Evolutionary conservation across 2,797 vertebrate genomes (phyloP).

Genomic region (Peromyscus nudipes): DNA sequence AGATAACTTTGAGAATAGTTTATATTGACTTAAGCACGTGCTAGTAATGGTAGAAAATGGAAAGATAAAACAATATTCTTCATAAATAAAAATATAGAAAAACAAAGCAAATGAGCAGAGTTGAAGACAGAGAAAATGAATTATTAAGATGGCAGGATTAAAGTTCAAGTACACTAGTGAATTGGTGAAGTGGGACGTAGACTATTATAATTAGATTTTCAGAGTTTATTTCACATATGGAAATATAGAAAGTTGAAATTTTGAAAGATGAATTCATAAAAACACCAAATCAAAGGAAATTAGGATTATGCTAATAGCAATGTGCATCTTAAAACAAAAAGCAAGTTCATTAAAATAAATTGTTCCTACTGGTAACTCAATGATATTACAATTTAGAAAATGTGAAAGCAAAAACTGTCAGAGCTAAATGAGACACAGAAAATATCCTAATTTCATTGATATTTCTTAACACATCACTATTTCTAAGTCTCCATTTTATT

Average conservation of each 20-base stretch:
- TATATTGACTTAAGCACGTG: neutral
- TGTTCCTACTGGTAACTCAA: neutral
- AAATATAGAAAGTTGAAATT: neutral
- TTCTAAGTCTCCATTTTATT: neutral
- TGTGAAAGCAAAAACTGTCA: conserved; percentile 13
- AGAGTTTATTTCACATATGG: conserved; percentile 20
- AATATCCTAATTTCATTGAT: neutral
- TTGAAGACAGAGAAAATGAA: neutral
- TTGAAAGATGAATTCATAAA: neutral
- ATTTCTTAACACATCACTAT: neutral
- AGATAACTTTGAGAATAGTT: conserved; percentile 5
- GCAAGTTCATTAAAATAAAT: neutral
- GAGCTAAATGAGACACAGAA: conserved; percentile 2
- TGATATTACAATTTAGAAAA: neutral
- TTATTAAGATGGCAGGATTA: neutral
- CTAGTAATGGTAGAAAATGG: neutral
- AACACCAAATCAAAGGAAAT: neutral
- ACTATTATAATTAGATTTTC: neutral
- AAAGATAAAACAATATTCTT: neutral
- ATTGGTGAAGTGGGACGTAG: conserved; percentile 8
- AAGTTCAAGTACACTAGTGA: neutral
- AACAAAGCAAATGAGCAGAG: neutral
- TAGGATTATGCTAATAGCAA: neutral
- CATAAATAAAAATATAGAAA: neutral
- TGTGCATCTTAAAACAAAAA: neutral